Base-by-base conservation (phyloP, 2,888 invertebrate species). In the Tenthredo distinguenda region DNA sequence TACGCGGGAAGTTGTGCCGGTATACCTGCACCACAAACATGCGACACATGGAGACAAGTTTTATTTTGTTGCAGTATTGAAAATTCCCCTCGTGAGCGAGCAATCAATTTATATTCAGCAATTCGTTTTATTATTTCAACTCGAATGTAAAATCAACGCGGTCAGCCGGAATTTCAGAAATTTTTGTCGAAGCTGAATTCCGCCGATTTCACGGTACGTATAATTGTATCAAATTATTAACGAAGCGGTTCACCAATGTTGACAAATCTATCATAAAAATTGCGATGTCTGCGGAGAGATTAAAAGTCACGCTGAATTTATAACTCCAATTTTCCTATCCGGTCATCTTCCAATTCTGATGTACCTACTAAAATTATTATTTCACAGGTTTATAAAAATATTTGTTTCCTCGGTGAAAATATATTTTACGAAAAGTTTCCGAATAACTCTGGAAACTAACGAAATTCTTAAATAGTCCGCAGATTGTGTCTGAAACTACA, bases 11-110 rank as follows among this genome's bases (percentile, higher is more conserved):
- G 18, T 55, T 77, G 12, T 55, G 21, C 77, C 31, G 21, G 47
- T n/a, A 77, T 55, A 77, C 34, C 72, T 74, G 43, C 9, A 55
- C 77, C 77, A 34, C 77, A 55, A 31, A 18, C n/a, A 31, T 3
- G 9, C 50, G 31, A 77, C 50, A 77, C 18, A 55, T 2, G 18
- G 77, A 34, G 31, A 50, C n/a, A 18, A 26, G 18, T 50, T 77
- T 77, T 31, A 31, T 77, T 77, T 55, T 55, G 55, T 77, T 77
- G 31, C 77, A 77, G 55, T 77, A 74, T 74, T 43, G 21, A 74
- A 74, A 74, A 74, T 74, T 21, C 21, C 72, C 9, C 50, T 77
- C 7, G 50, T 55, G 2, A 26, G 21, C 34, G 1, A 47, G 6
- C 26, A 50, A 77, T 7, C 76, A 77, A 50, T 34, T 34, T 77